Evolutionary conservation across 2,797 vertebrate genomes (phyloP).

Genomic region (Lithobates sylvaticus): DNA sequence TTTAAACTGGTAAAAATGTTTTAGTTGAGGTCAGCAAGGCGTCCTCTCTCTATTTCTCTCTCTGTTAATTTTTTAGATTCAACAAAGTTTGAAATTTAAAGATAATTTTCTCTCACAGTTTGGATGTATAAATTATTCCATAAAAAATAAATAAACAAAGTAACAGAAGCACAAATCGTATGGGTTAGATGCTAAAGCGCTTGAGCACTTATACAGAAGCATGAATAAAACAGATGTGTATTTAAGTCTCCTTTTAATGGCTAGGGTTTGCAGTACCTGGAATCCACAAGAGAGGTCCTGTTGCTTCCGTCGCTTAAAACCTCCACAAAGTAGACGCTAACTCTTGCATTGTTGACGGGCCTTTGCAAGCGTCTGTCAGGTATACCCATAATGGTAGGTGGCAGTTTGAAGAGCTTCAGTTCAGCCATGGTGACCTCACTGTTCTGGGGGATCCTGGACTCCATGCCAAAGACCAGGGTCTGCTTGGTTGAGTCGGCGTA

Average conservation of each 20-base stretch:
- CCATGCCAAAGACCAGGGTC: conserved; percentile 89
- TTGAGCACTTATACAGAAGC: too few relatives aligned
- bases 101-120: too few relatives aligned
- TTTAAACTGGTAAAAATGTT: too few relatives aligned
- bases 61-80: too few relatives aligned
- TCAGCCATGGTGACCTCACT: conserved; percentile 95
- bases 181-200: too few relatives aligned
- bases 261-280: conserved; percentile 74
- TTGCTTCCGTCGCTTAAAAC: conserved; percentile 83
- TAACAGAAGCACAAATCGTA: too few relatives aligned
- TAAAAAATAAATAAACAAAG: too few relatives aligned
- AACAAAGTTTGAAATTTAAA: too few relatives aligned
- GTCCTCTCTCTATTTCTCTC: too few relatives aligned
- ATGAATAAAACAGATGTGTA: too few relatives aligned
- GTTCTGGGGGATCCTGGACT: conserved; percentile 87
- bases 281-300: conserved; percentile 89
- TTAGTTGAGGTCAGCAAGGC: too few relatives aligned
- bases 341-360: conserved; percentile 83
- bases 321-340: conserved; percentile 93
- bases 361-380: conserved; percentile 78
- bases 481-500: conserved; percentile 83
- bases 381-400: conserved; percentile 75
- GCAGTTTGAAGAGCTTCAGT: conserved; percentile 92
- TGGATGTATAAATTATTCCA: too few relatives aligned
- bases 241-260: not conserved